Evolutionary conservation across 2,797 vertebrate species (phyloP).

Genomic region (Sebastes ruberrimus): DNA sequence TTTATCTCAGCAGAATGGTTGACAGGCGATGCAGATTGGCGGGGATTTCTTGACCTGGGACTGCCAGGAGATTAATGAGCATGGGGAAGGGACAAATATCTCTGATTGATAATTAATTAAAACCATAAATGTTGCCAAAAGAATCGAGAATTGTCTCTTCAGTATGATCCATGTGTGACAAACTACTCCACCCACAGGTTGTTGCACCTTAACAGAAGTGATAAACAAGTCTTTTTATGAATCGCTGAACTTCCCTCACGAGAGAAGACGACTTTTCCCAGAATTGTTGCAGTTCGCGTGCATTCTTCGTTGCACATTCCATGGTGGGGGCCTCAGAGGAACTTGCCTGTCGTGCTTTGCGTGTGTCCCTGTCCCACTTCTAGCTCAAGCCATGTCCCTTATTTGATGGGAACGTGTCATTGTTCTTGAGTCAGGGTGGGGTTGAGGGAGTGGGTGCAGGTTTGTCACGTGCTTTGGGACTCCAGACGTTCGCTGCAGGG

Average conservation of each 20-base stretch:
- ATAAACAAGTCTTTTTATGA: slow-evolving; percentile 25
- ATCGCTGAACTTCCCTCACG: slow-evolving; percentile 50
- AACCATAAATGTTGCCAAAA: not conserved
- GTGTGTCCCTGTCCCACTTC: slow-evolving; percentile 58
- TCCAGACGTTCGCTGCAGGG: slow-evolving; percentile 52
- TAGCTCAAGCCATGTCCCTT: slow-evolving; percentile 16
- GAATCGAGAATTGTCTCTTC: not conserved
- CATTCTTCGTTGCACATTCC: slow-evolving; percentile 64
- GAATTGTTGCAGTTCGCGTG: slow-evolving; percentile 66
- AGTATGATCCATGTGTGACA: not conserved
- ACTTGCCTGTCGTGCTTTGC: slow-evolving; percentile 54
- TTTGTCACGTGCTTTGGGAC: slow-evolving; percentile 19
- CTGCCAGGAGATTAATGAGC: slow-evolving; percentile 13
- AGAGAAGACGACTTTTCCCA: slow-evolving; percentile 71
- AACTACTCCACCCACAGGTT: not conserved
- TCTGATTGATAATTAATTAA: not conserved
- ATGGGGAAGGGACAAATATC: not conserved
- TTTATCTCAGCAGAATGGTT: slow-evolving; percentile 35
- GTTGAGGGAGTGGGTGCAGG: slow-evolving; percentile 36
- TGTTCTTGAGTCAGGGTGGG: slow-evolving; percentile 57
- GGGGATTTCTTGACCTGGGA: not conserved
- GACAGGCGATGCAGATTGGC: slow-evolving; percentile 12
- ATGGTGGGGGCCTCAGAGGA: slow-evolving; percentile 33
- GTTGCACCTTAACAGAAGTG: not conserved
- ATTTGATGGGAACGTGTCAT: slow-evolving; percentile 51